Base-by-base conservation (phyloP, 2,113 vertebrate species). In the Morphnarchus princeps region DNA sequence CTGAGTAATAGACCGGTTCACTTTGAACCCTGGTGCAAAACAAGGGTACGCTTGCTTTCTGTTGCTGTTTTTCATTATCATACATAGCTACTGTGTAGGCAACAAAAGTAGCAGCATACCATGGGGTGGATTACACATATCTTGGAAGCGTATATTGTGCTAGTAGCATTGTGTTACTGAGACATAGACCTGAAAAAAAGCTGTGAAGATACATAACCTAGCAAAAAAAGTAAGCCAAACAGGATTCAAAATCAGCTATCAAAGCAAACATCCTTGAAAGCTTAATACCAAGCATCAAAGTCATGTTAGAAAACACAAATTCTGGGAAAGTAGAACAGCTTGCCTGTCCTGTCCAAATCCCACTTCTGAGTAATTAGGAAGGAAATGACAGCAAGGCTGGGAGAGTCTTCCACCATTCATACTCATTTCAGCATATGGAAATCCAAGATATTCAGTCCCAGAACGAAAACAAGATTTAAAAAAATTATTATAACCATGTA, bases 201-300 rank as follows among this genome's bases (percentile, higher is more conserved):
- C n/a, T 87, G 40, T 74, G 54, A 90, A 91, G 79, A 80, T 76
- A 76, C 12, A 62, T 45, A 90, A 55, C 17, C 36, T 65, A 90
- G 65, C 10, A 74, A 91, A 95, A 90, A 50, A 67, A 59, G 32
- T 15, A 76, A 93, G 58, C 19, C 52, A 72, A 81, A 43, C 10
- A 66, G 54, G 32, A 82, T 80, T 88, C 25, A 71, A 93, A 79
- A 82, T 74, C 52, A 82, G 13, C 40, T 82, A 79, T 84, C 66
- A 91, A 94, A 96, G 84, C 58, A 91, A 87, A 65, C 43, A 45
- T 77, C n/a, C 55, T 54, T 54, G 70, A 88, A 96, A 96, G 26
- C 70, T 79, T 87, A 89, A 65, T 69, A 61, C 14, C 17, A 32
- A 82, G 34, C 49, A 70, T 80, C 31, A 77, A 72, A 85, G 45